These are phyloP conservation scores for Drosophila bifasciata DNA, from an alignment of 1,140 invertebrate species.

Conservation along the genomic window DNA sequence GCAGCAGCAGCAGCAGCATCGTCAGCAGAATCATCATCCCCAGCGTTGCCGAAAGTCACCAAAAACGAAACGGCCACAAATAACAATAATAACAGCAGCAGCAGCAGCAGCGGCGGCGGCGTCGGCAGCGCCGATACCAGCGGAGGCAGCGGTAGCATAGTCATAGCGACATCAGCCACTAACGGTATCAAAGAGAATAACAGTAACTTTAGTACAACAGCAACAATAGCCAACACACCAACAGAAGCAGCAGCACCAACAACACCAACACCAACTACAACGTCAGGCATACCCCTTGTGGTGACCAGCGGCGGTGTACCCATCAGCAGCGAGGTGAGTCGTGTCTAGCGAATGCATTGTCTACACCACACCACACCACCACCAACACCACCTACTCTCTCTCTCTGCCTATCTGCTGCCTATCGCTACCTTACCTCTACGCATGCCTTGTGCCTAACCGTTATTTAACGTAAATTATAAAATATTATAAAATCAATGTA, in stretches of 20 bases:
- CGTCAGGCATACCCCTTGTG: conserved; percentile 61
- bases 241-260: conserved; percentile 46
- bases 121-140: conserved; percentile 27
- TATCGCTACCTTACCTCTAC: conserved; percentile 9
- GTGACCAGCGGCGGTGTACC: conserved; percentile 66
- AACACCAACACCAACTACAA: conserved; percentile 44
- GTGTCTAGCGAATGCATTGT: conserved; percentile 22
- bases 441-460: conserved; percentile 16
- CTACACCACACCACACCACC: conserved; percentile 2
- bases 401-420: conserved; percentile 1
- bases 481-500: conserved; percentile 1
- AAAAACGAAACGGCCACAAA: conserved; percentile 67
- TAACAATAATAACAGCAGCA: conserved; percentile 62
- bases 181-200: conserved; percentile 83
- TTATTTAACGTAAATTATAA: conserved; percentile 26
- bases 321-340: conserved; percentile 78
- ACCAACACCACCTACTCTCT: background rate
- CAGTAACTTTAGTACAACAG: conserved; percentile 80
- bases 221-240: conserved; percentile 41
- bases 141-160: conserved; percentile 41
- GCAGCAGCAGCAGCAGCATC: conserved; percentile 30
- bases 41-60: background rate
- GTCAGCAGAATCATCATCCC: conserved; percentile 12
- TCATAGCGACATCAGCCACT: conserved; percentile 65
- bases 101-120: conserved; percentile 13